phyloP scores from a whole-genome alignment of 2,797 vertebrate species.

The Sphaeramia orbicularis region DNA sequence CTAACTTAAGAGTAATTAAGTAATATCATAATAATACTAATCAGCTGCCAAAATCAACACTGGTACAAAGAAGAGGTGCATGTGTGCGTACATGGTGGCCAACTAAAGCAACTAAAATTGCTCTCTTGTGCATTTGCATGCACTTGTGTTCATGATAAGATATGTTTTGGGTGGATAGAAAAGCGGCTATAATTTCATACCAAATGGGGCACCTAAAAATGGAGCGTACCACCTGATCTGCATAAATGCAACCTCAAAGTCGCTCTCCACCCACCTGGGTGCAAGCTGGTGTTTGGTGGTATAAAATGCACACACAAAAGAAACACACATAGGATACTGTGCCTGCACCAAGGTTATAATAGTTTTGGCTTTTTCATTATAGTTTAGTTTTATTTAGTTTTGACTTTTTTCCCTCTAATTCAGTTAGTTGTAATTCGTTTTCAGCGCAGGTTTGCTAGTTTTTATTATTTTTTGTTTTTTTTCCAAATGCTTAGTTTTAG shows the following conservation, averaged over 20 bases:
- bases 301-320: too few relatives aligned
- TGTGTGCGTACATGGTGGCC: neutral
- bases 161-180: slow-evolving; percentile 3
- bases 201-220: slow-evolving; percentile 7
- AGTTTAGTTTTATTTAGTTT: too few relatives aligned
- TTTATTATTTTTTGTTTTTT: too few relatives aligned
- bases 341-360: too few relatives aligned
- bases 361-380: too few relatives aligned
- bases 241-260: slow-evolving; percentile 5
- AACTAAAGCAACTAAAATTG: neutral
- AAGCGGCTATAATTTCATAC: neutral
- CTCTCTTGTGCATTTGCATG: neutral
- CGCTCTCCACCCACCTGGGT: neutral
- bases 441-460: too few relatives aligned
- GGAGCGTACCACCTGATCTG: slow-evolving; percentile 5
- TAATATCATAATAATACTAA: neutral
- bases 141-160: slow-evolving; percentile 7
- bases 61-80: slow-evolving; percentile 10
- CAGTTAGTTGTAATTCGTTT: too few relatives aligned
- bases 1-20: neutral
- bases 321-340: too few relatives aligned
- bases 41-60: slow-evolving; percentile 1
- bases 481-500: too few relatives aligned
- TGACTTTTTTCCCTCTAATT: too few relatives aligned
- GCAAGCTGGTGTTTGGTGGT: slow-evolving; percentile 1